Evolutionary conservation across 30 jellyfish, hydroid and myxozoan species (phyloP), one percentile per base, ranked within the genome.

Genomic region (Hydractinia echinata): DNA sequence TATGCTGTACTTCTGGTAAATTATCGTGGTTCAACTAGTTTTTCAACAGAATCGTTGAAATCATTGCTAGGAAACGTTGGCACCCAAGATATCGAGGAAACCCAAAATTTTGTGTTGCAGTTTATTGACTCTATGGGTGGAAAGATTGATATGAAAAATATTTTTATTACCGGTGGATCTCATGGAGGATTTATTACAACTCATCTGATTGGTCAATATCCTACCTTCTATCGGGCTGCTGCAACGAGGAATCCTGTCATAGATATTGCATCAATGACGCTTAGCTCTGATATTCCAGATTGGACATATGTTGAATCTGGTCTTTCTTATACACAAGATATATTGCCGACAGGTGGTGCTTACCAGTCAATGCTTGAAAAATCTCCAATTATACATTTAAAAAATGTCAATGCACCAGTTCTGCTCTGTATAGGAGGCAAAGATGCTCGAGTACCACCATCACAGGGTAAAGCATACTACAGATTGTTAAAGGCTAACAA

Each of bases 21-120:
- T 79, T 91, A 91, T 85, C 84, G 96, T 10, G 98, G 98, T 13
- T 91, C 98, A 9, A 83, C 93, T 56, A 93, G 98, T 14, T 86
- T 83, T 69, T 89, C 94, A 55, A 95, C 77, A 66, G 76, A 61
- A 20, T 79, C 95, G 6, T 76, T 91, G 74, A 67, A 56, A 50
- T 54, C 96, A 5, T 81, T 91, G 6, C 95, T 83, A 6, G 98
- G 98, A 15, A 86, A 87, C 44, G 81, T 91, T 61, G 96, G 96
- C 53, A 10, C 76, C 8, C 96, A 86, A 68, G 98, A 91, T 80
- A 89, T 91, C 4, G 51, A 21, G 30, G 98, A 91, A 76, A 89
- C 81, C n/a, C 96, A 91, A 86, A 94, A 76, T 71, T 53, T 53
- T 66, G 85, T 53, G 48, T 55, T 16, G 53, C 54, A 18, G 10